phyloP scores from a whole-genome alignment of 2,888 invertebrate species.

The Taphrorychus bicolor region DNA sequence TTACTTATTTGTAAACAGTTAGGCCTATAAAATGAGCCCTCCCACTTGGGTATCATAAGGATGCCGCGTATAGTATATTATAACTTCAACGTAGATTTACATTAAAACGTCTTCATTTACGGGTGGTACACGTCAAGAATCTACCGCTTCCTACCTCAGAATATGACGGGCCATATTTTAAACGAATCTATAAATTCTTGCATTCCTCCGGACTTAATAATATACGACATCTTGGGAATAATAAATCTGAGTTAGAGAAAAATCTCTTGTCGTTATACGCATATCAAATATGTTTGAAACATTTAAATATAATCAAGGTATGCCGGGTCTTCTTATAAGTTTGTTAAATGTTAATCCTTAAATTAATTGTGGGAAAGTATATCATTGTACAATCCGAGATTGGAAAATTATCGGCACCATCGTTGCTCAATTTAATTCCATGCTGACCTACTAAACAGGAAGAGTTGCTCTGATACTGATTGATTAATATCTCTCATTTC shows the following conservation, averaged over 20 bases:
- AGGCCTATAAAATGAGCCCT: neutral
- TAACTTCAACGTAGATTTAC: neutral
- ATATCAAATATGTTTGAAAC: neutral
- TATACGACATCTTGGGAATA: neutral
- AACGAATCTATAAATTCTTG: constrained; percentile 18
- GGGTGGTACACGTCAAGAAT: neutral
- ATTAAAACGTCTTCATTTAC: neutral
- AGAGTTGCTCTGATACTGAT: neutral
- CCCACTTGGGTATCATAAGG: neutral
- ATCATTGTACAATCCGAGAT: neutral
- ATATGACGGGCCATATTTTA: constrained; percentile 20
- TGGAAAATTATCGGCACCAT: too few relatives aligned
- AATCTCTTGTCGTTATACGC: neutral
- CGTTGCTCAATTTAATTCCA: neutral
- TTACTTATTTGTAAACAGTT: neutral
- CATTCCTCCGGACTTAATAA: constrained; percentile 18
- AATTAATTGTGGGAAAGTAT: neutral
- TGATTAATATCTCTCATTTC: neutral
- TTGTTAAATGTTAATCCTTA: constrained; percentile 5
- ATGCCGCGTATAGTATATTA: neutral
- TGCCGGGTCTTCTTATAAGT: neutral
- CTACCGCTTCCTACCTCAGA: neutral
- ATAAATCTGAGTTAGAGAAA: neutral
- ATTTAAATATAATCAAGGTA: constrained; percentile 3
- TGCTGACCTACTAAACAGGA: neutral